Percentiles rank a stretch among this genome's conserved stretches.
Evolutionary conservation across 2,113 vertebrate genomes (phyloP).

Genomic region (Serilophus lunatus): DNA sequence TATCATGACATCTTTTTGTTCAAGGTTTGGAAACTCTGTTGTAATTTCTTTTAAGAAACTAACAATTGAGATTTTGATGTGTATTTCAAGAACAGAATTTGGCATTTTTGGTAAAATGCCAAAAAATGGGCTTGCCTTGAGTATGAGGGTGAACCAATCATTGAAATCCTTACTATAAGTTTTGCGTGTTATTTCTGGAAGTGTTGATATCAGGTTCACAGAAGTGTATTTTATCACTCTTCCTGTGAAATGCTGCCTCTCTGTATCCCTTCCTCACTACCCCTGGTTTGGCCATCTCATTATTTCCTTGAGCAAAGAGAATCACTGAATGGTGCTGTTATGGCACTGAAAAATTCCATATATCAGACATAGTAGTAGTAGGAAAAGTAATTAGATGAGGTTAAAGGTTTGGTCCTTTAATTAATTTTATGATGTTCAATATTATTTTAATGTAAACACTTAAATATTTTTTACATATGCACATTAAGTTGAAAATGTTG

Average conservation of each 20-base stretch:
- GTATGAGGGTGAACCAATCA: background rate
- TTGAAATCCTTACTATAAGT: background rate
- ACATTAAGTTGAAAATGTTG: background rate
- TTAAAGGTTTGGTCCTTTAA: background rate
- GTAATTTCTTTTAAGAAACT: background rate
- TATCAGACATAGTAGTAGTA: background rate
- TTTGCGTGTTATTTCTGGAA: background rate
- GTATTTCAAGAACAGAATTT: background rate
- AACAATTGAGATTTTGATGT: background rate
- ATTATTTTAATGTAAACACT: background rate
- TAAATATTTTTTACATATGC: background rate
- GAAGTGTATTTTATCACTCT: background rate
- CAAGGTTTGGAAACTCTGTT: background rate
- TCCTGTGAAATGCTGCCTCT: background rate
- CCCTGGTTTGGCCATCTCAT: background rate
- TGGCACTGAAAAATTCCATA: background rate
- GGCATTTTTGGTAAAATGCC: background rate
- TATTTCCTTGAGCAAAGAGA: background rate
- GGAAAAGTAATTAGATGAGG: background rate
- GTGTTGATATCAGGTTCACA: background rate
- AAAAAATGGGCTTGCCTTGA: background rate
- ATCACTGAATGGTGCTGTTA: background rate
- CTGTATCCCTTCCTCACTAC: background rate
- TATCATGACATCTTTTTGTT: background rate
- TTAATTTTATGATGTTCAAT: background rate